Percentiles rank a stretch among this genome's conserved stretches.
phyloP scores from a whole-genome alignment of 2,888 invertebrate species.

The Trachelus troglodyta region DNA sequence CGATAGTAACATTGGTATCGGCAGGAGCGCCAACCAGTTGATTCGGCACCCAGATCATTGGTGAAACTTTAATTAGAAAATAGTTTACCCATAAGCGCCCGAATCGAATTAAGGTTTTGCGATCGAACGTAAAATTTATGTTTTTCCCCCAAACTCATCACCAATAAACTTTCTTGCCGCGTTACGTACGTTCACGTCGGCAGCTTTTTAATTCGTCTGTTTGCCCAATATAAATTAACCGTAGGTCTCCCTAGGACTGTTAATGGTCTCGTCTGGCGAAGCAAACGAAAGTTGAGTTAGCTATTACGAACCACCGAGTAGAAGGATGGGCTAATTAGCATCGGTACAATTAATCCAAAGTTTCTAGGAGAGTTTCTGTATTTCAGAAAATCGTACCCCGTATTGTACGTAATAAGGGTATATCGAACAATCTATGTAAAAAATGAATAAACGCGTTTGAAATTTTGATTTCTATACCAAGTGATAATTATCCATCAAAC shows the following conservation, averaged over 20 bases:
- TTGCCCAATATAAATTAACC: neutral
- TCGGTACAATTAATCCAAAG: constrained; percentile 54
- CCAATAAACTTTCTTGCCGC: neutral
- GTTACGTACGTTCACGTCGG: neutral
- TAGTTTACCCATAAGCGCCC: neutral
- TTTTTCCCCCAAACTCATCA: neutral
- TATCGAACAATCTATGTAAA: neutral
- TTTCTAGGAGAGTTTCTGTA: constrained; percentile 46
- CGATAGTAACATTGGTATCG: constrained; percentile 90
- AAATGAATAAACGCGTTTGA: neutral
- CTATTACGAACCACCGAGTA: neutral
- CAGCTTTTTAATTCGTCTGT: neutral
- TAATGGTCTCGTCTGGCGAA: neutral
- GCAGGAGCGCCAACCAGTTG: constrained; percentile 92
- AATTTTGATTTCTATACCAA: neutral
- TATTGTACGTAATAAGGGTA: neutral
- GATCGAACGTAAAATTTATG: neutral
- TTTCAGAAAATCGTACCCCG: constrained; percentile 13
- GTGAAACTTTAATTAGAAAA: constrained; percentile 77
- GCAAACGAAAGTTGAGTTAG: neutral
- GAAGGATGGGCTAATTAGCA: constrained; percentile 62
- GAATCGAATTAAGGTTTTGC: neutral
- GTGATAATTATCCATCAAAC: neutral
- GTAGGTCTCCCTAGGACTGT: neutral
- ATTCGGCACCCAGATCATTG: constrained; percentile 95